phyloP scores from a whole-genome alignment of 2,888 invertebrate genomes.

The Hydriomena furcata region DNA sequence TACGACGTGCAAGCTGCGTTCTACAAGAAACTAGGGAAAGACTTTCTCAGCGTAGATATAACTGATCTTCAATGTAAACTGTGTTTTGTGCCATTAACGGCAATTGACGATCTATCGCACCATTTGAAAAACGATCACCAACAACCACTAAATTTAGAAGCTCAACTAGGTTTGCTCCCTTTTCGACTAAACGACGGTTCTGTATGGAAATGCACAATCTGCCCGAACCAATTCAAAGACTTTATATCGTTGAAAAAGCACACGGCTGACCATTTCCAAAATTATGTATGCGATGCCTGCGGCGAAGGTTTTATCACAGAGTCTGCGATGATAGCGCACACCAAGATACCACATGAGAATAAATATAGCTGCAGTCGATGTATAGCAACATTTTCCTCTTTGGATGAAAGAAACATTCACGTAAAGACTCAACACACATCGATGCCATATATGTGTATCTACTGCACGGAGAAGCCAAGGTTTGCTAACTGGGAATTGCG shows the following conservation, averaged over 20 bases:
- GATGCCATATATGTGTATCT: conserved; percentile 71
- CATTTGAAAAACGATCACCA: conserved; percentile 72
- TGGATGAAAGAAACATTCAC: conserved; percentile 70
- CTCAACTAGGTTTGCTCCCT: conserved; percentile 69
- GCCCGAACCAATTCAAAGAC: conserved; percentile 72
- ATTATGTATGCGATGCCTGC: conserved; percentile 76
- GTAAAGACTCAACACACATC: conserved; percentile 73
- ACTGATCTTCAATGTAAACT: conserved; percentile 75
- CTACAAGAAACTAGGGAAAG: conserved; percentile 75
- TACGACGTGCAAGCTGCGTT: conserved; percentile 72
- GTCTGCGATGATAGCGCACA: conserved; percentile 73
- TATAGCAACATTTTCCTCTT: conserved; percentile 67
- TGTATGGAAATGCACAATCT: conserved; percentile 73
- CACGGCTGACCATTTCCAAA: conserved; percentile 72
- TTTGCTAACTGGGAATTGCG: conserved; percentile 74
- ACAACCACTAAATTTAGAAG: conserved; percentile 66
- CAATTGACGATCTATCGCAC: conserved; percentile 61
- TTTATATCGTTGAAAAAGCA: conserved; percentile 72
- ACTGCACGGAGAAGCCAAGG: conserved; percentile 72
- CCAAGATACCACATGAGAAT: conserved; percentile 73
- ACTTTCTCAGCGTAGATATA: conserved; percentile 71
- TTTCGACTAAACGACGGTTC: conserved; percentile 70
- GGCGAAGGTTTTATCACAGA: conserved; percentile 78
- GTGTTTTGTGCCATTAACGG: conserved; percentile 63
- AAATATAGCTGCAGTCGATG: conserved; percentile 74